Base-by-base conservation (phyloP, 2,888 invertebrate genomes). In the Steinernema carpocapsae region DNA sequence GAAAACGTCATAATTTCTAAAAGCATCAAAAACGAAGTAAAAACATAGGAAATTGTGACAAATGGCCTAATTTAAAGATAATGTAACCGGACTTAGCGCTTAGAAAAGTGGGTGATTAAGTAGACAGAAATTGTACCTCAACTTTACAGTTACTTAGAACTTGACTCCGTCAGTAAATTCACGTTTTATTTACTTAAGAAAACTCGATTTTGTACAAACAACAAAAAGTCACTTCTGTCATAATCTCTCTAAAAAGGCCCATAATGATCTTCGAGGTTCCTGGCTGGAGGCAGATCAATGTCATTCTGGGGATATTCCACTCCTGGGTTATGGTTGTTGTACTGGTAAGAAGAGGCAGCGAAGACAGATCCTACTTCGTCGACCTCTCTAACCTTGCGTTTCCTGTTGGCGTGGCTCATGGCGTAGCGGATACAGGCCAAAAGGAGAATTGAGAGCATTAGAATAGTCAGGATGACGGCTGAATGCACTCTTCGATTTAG, bases 381-480 rank as follows among this genome's bases (percentile, higher is more conserved):
- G 32, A 85, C 81, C 71, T 87, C 87, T 37, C 81, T 79, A 71
- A 85, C 84, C 79, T 87, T 87, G 70, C 82, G 79, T 78, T 87
- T 87, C 81, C 86, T 86, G 22, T 86, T 77, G 51, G 83, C 78
- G 74, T 86, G 86, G 71, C 84, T 84, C 82, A 87, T 84, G 74
- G 86, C 87, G 74, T 87, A 87, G 52, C 87, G 82, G 52, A 87
- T 82, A 73, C 86, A 74, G 14, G 86, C 87, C 79, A 87, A 77
- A 51, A 87, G 78, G 64, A 85, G 86, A 72, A 87, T 87, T 59
- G 82, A 79, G 72, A 85, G 84, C 72, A 83, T 72, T 45, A 87
- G 78, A 72, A 87, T 86, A 22, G 85, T 84, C 84, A 87, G 83
- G 75, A 87, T 86, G 26, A 87, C 80, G 29, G 86, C 87, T 86